Conservation (phyloP, 2,888 invertebrate genomes). For the Habroteleia sp. region DNA sequence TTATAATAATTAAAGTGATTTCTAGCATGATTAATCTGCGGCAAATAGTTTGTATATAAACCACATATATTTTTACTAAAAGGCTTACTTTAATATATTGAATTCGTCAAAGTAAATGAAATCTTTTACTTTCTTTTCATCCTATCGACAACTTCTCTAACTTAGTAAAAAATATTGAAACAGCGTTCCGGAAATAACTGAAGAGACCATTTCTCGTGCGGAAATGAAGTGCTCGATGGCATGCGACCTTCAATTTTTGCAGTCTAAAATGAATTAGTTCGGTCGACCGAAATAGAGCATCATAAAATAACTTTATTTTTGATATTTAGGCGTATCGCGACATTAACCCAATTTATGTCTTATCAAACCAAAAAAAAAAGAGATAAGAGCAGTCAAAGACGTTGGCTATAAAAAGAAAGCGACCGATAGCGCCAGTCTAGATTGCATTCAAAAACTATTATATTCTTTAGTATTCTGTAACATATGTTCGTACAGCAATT, state of each 20-base stretch:
- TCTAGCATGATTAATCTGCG: too few relatives aligned
- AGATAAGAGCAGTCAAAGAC: constrained; percentile 39
- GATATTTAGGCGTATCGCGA: constrained; percentile 19
- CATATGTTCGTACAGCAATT: constrained; percentile 33
- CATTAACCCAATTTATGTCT: constrained; percentile 44
- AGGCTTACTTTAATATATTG: too few relatives aligned
- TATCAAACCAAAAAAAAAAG: constrained; percentile 36
- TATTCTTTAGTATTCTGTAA: constrained; percentile 18
- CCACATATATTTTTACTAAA: too few relatives aligned
- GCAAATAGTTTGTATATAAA: too few relatives aligned
- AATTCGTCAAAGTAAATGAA: too few relatives aligned
- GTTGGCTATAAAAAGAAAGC: constrained; percentile 26
- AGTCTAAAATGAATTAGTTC: neutral
- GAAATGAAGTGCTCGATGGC: too few relatives aligned
- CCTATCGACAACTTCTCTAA: too few relatives aligned
- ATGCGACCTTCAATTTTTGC: constrained; percentile 6
- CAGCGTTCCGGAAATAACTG: too few relatives aligned
- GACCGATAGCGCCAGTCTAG: constrained; percentile 11
- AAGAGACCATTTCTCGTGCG: too few relatives aligned
- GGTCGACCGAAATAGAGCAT: constrained; percentile 8
- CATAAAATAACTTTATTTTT: constrained; percentile 3
- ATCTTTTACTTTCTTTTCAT: too few relatives aligned
- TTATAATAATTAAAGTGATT: too few relatives aligned
- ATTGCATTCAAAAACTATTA: constrained; percentile 19
- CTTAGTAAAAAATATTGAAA: too few relatives aligned